Percentiles rank a stretch among this genome's conserved stretches.
phyloP scores from a whole-genome alignment of 30 jellyfish, hydroid and myxozoan species.

The Cassiopea xamachana region DNA sequence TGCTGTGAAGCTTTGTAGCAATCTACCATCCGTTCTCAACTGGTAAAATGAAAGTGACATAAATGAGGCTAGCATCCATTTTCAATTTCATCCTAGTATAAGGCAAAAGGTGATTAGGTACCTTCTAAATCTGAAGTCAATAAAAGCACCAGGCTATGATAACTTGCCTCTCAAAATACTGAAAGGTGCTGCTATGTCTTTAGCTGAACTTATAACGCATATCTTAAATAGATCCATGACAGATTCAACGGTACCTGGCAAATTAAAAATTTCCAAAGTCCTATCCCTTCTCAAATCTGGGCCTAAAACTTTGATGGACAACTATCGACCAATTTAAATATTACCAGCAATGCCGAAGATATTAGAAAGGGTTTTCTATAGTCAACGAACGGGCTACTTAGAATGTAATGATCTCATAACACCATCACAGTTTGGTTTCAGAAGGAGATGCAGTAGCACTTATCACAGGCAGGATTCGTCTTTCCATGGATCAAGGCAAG shows the following conservation, averaged over 20 bases:
- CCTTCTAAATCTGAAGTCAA: conserved; percentile 56
- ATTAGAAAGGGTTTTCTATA: conserved; percentile 35
- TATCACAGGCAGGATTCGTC: conserved; percentile 28
- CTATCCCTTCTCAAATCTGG: conserved; percentile 54
- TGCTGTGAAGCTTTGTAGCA: conserved; percentile 61
- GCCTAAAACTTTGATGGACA: conserved; percentile 37
- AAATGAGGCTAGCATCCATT: conserved; percentile 36
- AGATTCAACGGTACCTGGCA: conserved; percentile 10
- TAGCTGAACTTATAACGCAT: conserved; percentile 30
- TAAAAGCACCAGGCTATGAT: conserved; percentile 63
- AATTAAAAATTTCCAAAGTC: conserved; percentile 35
- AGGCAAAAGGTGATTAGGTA: conserved; percentile 54
- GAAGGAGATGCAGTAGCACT: conserved; percentile 35
- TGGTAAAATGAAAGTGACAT: conserved; percentile 64
- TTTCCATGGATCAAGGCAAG: conserved; percentile 5
- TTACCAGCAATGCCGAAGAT: conserved; percentile 64
- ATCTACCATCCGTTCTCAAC: conserved; percentile 39
- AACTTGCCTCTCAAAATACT: conserved; percentile 42
- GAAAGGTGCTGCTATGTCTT: conserved; percentile 45
- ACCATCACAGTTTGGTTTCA: conserved; percentile 52
- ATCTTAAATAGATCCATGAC: conserved; percentile 18
- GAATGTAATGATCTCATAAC: conserved; percentile 16
- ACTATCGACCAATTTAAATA: conserved; percentile 69
- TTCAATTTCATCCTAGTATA: conserved; percentile 23
- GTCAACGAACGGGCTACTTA: conserved; percentile 29